These are phyloP conservation scores for Tupaia chinensis DNA, from an alignment of 2,113 vertebrate species.

Conservation along the genomic window DNA sequence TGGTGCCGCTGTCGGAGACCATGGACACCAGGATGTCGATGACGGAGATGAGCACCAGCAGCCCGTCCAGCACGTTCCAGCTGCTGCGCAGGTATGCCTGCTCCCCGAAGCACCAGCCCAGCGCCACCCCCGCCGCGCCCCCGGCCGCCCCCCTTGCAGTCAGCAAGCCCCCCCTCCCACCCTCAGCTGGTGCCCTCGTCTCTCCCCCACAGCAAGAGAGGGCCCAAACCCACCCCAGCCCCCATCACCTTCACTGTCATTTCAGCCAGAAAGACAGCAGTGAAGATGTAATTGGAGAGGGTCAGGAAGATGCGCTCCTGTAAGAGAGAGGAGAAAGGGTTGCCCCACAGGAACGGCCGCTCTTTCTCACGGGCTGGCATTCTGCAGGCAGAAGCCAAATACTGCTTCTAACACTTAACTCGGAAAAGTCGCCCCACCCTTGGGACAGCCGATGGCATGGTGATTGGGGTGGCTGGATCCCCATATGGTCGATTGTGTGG, in stretches of 20 bases:
- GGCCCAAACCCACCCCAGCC: not conserved
- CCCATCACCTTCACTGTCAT: constrained; percentile 96
- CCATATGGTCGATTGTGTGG: too few relatives aligned
- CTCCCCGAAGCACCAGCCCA: constrained; percentile 96
- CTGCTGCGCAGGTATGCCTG: constrained; percentile 97
- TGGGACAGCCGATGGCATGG: too few relatives aligned
- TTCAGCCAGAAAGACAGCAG: constrained; percentile 96
- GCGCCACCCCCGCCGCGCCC: constrained; percentile 84
- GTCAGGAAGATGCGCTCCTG: constrained; percentile 98
- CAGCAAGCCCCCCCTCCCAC: not conserved
- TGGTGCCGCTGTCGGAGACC: constrained; percentile 96
- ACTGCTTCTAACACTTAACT: not conserved
- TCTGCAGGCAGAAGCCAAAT: not conserved
- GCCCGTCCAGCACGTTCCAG: constrained; percentile 98
- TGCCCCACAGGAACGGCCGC: not conserved
- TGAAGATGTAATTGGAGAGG: constrained; percentile 99
- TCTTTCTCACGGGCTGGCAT: not conserved
- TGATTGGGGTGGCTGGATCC: too few relatives aligned
- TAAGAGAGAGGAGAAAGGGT: constrained; percentile 65
- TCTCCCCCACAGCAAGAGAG: not conserved
- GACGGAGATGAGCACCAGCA: constrained; percentile 97
- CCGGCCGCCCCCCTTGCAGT: accelerated
- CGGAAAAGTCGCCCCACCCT: not conserved
- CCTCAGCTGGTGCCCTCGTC: not conserved
- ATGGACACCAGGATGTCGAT: constrained; percentile 97